These are phyloP conservation scores for Liopterus haemorrhoidalis DNA, from an alignment of 2,888 invertebrate genomes.

Conservation along the genomic window DNA sequence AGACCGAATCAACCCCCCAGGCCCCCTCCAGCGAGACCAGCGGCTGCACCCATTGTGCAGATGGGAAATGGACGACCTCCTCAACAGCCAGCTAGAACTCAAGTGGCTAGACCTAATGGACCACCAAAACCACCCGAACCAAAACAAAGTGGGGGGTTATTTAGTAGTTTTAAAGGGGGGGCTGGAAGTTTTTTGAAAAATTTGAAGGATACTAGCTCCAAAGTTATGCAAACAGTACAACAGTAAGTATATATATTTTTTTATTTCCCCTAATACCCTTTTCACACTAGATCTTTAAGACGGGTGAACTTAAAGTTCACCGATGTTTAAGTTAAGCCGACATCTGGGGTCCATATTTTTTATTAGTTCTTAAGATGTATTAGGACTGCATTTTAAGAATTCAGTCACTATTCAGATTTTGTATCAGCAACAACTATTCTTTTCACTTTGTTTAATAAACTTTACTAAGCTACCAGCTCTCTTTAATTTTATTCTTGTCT, in stretches of 20 bases:
- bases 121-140: conserved; percentile 37
- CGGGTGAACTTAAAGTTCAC: too few relatives aligned
- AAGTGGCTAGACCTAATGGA: conserved; percentile 38
- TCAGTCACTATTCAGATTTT: too few relatives aligned
- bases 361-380: too few relatives aligned
- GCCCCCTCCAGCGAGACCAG: conserved; percentile 37
- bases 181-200: conserved; percentile 91
- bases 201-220: conserved; percentile 90
- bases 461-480: too few relatives aligned
- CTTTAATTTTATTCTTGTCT: too few relatives aligned
- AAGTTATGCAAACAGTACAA: conserved; percentile 95
- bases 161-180: conserved; percentile 84
- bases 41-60: conserved; percentile 34
- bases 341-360: too few relatives aligned
- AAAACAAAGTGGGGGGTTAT: conserved; percentile 54
- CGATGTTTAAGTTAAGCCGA: background rate
- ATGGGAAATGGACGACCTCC: conserved; percentile 33
- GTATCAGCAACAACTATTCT: too few relatives aligned
- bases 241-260: conserved; percentile 54
- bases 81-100: conserved; percentile 43
- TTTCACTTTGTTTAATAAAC: too few relatives aligned
- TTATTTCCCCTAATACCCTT: too few relatives aligned
- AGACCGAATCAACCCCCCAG: conserved; percentile 38
- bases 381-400: too few relatives aligned
- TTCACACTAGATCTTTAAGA: too few relatives aligned